Evolutionary conservation across 2,797 vertebrate species (phyloP).

Genomic region (Prunella strophiata): DNA sequence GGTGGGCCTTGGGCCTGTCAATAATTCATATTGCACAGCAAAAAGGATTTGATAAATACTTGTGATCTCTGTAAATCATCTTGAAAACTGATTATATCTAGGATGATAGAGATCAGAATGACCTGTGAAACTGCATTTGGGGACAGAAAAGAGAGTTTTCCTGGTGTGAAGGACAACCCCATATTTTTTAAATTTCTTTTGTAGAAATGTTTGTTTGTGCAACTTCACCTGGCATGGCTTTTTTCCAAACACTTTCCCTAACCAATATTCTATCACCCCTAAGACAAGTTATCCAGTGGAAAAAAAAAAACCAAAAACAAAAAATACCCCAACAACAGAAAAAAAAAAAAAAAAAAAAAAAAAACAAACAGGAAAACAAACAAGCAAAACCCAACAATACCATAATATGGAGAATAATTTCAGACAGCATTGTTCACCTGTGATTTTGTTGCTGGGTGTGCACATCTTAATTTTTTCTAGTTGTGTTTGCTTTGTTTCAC

Average conservation of each 20-base stretch:
- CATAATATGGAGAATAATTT: not conserved
- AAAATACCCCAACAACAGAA: too few relatives aligned
- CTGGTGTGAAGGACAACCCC: not conserved
- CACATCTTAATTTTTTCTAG: not conserved
- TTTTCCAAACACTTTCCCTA: not conserved
- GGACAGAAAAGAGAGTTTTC: not conserved
- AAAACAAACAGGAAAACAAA: not conserved
- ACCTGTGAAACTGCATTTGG: not conserved
- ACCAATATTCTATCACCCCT: not conserved
- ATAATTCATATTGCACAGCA: not conserved
- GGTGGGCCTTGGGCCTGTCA: not conserved
- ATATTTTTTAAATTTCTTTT: not conserved
- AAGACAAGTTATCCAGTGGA: not conserved
- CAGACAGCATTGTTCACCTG: not conserved
- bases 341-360: too few relatives aligned
- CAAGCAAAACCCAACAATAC: not conserved
- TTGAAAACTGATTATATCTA: not conserved
- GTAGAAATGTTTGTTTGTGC: not conserved
- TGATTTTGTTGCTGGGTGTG: not conserved
- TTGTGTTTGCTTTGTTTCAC: not conserved
- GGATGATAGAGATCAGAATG: not conserved
- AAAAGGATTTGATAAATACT: not conserved
- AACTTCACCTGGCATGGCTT: not conserved
- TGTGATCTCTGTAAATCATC: not conserved
- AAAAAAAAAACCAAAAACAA: fast-evolving